Percentiles rank a stretch among this genome's conserved stretches.
These are phyloP conservation scores for Gracilinanus agilis DNA, from an alignment of 2,113 vertebrate species.

Conservation along the genomic window DNA sequence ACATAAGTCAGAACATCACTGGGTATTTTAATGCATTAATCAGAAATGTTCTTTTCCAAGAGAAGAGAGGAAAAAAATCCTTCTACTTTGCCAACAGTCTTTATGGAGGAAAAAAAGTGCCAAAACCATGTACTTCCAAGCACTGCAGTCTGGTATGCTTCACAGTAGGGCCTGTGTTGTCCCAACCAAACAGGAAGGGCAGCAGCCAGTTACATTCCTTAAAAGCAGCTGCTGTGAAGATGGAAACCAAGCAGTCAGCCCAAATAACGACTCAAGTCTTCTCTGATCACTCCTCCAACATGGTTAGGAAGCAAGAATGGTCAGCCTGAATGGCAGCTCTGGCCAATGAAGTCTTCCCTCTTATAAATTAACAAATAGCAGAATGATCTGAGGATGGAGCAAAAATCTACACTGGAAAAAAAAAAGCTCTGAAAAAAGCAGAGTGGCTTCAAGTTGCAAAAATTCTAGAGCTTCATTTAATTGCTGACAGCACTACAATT, in stretches of 20 bases:
- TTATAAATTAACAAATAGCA: background rate
- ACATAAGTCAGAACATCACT: background rate
- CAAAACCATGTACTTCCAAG: background rate
- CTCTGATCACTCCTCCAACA: background rate
- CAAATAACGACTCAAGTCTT: background rate
- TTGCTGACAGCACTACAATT: background rate
- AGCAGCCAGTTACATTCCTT: background rate
- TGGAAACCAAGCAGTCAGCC: background rate
- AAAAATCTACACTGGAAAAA: background rate
- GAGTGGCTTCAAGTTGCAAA: background rate
- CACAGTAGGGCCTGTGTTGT: rapidly evolving
- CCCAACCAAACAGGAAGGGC: background rate
- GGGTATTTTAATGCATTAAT: background rate
- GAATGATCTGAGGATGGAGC: background rate
- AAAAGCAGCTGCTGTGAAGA: background rate
- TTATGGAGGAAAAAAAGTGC: background rate
- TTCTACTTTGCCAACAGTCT: background rate
- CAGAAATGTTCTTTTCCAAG: background rate
- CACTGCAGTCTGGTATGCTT: background rate
- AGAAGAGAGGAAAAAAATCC: background rate
- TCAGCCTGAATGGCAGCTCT: background rate
- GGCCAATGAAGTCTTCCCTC: background rate
- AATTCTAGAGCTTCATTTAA: background rate
- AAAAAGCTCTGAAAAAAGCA: slow-evolving; percentile 9
- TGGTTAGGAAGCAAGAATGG: background rate